Conservation (phyloP, 92 coral and sea anemone genomes). For the Paramuricea clavata region DNA sequence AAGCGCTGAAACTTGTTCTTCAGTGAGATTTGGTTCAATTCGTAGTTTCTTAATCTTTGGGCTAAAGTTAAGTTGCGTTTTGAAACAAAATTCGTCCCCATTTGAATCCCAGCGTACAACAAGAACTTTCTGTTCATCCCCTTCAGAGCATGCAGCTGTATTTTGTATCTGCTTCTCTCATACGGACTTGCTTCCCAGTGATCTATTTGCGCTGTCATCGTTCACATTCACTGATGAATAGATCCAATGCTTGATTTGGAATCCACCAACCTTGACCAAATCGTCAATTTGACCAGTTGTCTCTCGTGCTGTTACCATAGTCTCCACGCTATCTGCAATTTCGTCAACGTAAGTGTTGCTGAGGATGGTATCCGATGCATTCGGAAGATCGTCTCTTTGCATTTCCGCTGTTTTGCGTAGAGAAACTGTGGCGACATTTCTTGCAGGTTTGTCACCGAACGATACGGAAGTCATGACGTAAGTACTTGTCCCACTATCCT, state of each 20-base stretch:
- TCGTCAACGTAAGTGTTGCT: slow-evolving; percentile 44
- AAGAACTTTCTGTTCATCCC: too few species aligned
- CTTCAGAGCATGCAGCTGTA: too few species aligned
- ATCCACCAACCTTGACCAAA: slow-evolving; percentile 55
- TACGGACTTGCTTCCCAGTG: too few species aligned
- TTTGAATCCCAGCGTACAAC: too few species aligned
- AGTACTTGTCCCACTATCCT: slow-evolving; percentile 48
- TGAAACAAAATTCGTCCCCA: too few species aligned
- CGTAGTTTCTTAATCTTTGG: slow-evolving; percentile 48
- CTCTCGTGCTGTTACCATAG: neutral
- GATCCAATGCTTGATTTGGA: slow-evolving; percentile 67
- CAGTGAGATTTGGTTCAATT: slow-evolving; percentile 31
- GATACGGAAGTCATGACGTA: slow-evolving; percentile 63
- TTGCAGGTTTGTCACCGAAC: slow-evolving; percentile 67
- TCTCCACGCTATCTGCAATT: neutral
- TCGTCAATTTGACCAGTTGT: slow-evolving; percentile 18
- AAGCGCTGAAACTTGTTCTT: slow-evolving; percentile 20
- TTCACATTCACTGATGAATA: neutral
- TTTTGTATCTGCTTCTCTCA: too few species aligned
- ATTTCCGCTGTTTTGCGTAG: slow-evolving; percentile 60
- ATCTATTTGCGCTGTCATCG: too few species aligned
- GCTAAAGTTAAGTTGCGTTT: too few species aligned
- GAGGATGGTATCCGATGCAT: neutral
- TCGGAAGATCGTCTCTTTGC: slow-evolving; percentile 11
- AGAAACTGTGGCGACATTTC: slow-evolving; percentile 65